Base-by-base conservation (phyloP, 2,797 vertebrate genomes). In the Hippocampus kuda region DNA sequence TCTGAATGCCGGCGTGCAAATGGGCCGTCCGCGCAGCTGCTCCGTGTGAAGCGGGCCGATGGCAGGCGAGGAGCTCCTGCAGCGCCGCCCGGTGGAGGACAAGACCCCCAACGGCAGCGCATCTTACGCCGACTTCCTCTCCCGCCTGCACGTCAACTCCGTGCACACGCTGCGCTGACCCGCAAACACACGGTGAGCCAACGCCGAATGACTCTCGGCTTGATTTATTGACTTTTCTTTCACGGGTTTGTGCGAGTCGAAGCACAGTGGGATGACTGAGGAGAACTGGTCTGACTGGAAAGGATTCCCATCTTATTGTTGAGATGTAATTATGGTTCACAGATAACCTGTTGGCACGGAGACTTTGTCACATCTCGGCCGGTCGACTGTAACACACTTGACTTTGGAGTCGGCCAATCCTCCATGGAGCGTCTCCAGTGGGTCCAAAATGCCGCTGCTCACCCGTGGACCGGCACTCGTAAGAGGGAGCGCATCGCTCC, bases 101-200 rank as follows among this genome's bases (percentile, higher is more conserved):
- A 92, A 90, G 81, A 92, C 90, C 72, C 91, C 90, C 41, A 92
- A 92, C 3, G 90, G 91, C 20, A 91, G 92, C 9, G 91, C 91
- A 0, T 91, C 91, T 9, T 93, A 93, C 3, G 86, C 92, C 0
- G 92, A 93, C 80, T 93, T 92, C 81, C 88, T 93, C 60, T 92
- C 89, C 77, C 91, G 92, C 65, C 82, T 92, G 41, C 92, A 93
- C 11, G 70, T 92, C 74, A 90, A 89, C 87, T 89, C 89, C 0
- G 84, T 92, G 65, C 85, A 86, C 11, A 74, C 89, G 22, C 70
- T 90, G 71, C 86, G 87, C 60, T 90, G 84, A 87, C 68, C 11
- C 46, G 24, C 53, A 54, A 10, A 54, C 22, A 54, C 51, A 11
- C 18, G 20, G 22, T 16, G 20, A 22, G 13, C 49, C 20, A 1